These are phyloP conservation scores for Bombus superbus DNA, from an alignment of 1,140 invertebrate genomes.

Conservation along the genomic window DNA sequence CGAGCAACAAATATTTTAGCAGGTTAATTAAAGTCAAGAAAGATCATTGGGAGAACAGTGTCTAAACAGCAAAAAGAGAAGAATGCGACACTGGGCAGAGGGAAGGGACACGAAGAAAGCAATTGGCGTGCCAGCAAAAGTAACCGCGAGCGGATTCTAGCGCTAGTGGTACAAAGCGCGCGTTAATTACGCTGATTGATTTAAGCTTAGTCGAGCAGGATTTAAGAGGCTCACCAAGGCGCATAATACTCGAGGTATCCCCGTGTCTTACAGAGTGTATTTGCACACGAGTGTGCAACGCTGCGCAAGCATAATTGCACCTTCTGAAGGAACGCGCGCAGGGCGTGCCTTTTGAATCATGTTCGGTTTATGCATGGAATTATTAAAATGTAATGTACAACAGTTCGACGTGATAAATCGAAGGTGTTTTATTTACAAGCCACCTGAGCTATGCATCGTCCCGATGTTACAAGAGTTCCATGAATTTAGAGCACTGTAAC, in stretches of 20 bases:
- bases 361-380: constrained; percentile 26
- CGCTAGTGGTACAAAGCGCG: constrained; percentile 74
- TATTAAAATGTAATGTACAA: constrained; percentile 47
- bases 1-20: background rate
- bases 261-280: constrained; percentile 35
- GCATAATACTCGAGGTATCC: constrained; percentile 24
- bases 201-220: constrained; percentile 71
- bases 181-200: constrained; percentile 81
- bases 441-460: background rate
- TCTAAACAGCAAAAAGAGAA: background rate
- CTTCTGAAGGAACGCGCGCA: constrained; percentile 9
- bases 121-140: background rate
- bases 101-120: background rate
- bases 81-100: background rate
- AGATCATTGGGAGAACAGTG: background rate
- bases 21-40: background rate
- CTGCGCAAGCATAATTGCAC: constrained; percentile 30
- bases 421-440: background rate
- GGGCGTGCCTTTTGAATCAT: constrained; percentile 49
- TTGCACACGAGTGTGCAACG: constrained; percentile 45
- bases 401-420: constrained; percentile 35
- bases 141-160: constrained; percentile 65
- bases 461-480: background rate
- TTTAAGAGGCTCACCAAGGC: constrained; percentile 70
- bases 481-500: background rate